phyloP scores from a whole-genome alignment of 2,888 invertebrate genomes.

The Crepidodera aurea region DNA sequence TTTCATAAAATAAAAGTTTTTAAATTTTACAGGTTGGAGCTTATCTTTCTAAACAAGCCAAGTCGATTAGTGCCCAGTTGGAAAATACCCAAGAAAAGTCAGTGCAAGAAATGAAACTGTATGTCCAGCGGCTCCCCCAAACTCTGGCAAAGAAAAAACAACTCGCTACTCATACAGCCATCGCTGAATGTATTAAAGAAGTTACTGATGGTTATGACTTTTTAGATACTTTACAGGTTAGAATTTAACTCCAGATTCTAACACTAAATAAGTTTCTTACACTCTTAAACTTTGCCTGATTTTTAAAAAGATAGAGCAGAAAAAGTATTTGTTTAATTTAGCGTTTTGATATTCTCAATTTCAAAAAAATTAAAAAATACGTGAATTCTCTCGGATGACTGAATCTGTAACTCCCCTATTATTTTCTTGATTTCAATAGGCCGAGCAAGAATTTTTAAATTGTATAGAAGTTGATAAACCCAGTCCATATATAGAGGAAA shows the following conservation, averaged over 20 bases:
- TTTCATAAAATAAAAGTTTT: constrained; percentile 4
- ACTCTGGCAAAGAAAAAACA: constrained; percentile 88
- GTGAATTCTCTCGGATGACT: too few species aligned
- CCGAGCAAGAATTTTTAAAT: constrained; percentile 91
- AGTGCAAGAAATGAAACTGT: constrained; percentile 94
- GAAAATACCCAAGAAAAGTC: constrained; percentile 89
- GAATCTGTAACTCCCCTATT: too few species aligned
- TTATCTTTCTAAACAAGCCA: constrained; percentile 85
- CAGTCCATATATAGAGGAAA: constrained; percentile 89
- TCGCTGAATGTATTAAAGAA: constrained; percentile 93
- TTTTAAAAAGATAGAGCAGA: too few species aligned
- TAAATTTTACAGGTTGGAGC: constrained; percentile 72
- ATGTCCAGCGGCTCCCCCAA: constrained; percentile 88
- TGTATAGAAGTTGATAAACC: constrained; percentile 91
- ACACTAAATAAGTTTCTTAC: background rate
- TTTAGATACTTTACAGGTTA: constrained; percentile 58
- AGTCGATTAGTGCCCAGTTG: constrained; percentile 83
- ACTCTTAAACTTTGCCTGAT: background rate
- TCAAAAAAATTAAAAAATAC: too few species aligned
- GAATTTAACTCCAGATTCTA: too few species aligned
- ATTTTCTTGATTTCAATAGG: constrained; percentile 55
- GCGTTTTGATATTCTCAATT: background rate
- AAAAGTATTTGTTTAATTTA: background rate
- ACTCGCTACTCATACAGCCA: constrained; percentile 87
- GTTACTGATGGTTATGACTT: constrained; percentile 65